These are phyloP conservation scores for Apocrypta bakeri DNA, from an alignment of 1,140 invertebrate genomes.

Conservation along the genomic window DNA sequence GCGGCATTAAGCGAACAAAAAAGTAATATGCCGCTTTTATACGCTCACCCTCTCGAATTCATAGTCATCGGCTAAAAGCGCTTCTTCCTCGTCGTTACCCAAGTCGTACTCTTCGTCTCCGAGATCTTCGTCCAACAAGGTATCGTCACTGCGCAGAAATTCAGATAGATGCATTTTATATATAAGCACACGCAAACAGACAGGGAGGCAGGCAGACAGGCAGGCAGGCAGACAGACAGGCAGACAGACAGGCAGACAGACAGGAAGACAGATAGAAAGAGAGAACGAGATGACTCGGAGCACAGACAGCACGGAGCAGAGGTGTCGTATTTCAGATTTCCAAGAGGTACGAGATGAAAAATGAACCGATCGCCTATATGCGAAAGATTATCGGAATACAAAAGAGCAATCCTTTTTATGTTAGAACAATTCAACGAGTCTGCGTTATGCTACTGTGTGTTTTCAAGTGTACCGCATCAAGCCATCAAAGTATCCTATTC, in stretches of 20 bases:
- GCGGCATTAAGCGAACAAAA: slow-evolving; percentile 51
- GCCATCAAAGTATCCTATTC: too few species aligned
- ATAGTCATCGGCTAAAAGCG: slow-evolving; percentile 72
- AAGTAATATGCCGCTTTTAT: slow-evolving; percentile 61
- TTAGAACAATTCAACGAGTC: too few species aligned
- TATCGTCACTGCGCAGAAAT: slow-evolving; percentile 67
- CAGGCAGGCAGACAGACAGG: not conserved
- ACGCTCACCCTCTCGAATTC: slow-evolving; percentile 72
- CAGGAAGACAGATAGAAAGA: not conserved
- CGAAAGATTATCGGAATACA: too few species aligned
- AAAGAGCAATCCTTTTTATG: too few species aligned
- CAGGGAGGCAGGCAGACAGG: not conserved
- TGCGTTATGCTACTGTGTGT: too few species aligned
- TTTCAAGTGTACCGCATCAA: too few species aligned
- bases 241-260: too few species aligned
- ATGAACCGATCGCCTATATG: too few species aligned
- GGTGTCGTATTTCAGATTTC: not conserved
- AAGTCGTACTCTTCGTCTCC: slow-evolving; percentile 72
- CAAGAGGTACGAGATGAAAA: too few species aligned
- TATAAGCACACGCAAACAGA: not conserved
- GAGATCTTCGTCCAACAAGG: slow-evolving; percentile 71
- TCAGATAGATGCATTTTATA: slow-evolving; percentile 31
- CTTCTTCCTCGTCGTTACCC: slow-evolving; percentile 73
- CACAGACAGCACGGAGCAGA: not conserved
- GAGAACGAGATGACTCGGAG: too few species aligned